phyloP scores from a whole-genome alignment of 2,797 vertebrate genomes.

The Choloepus didactylus region DNA sequence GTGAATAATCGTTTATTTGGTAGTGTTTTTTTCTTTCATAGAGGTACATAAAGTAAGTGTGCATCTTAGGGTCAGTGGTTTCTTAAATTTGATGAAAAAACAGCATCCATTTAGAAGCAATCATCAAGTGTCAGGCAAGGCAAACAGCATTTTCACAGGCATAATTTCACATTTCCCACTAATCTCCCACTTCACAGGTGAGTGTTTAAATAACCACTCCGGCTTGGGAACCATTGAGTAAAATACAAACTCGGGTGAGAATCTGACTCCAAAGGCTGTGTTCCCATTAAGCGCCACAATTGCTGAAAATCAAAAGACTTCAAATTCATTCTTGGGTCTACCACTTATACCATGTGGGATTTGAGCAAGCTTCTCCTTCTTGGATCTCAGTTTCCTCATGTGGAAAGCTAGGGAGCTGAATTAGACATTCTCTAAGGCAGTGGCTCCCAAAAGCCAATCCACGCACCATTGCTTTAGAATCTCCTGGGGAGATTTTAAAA shows the following conservation, averaged over 20 bases:
- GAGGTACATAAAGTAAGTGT: background rate
- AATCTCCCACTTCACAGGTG: background rate
- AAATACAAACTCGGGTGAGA: background rate
- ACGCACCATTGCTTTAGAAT: background rate
- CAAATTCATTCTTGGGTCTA: background rate
- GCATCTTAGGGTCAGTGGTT: background rate
- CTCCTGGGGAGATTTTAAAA: background rate
- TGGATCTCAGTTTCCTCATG: background rate
- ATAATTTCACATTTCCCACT: background rate
- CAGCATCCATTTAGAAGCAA: background rate
- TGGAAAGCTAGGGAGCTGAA: background rate
- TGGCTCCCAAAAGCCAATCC: background rate
- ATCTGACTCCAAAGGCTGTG: background rate
- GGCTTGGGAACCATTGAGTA: no score
- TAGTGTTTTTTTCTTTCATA: background rate
- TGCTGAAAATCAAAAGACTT: conserved; percentile 22
- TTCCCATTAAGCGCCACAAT: background rate
- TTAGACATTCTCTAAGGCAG: background rate
- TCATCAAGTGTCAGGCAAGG: background rate
- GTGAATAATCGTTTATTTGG: background rate
- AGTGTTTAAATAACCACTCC: background rate
- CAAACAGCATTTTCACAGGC: background rate
- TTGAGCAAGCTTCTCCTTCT: background rate
- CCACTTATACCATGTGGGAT: background rate
- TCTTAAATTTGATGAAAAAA: background rate